These are phyloP conservation scores for Cydia amplana DNA, from an alignment of 1,140 invertebrate genomes.

Conservation along the genomic window DNA sequence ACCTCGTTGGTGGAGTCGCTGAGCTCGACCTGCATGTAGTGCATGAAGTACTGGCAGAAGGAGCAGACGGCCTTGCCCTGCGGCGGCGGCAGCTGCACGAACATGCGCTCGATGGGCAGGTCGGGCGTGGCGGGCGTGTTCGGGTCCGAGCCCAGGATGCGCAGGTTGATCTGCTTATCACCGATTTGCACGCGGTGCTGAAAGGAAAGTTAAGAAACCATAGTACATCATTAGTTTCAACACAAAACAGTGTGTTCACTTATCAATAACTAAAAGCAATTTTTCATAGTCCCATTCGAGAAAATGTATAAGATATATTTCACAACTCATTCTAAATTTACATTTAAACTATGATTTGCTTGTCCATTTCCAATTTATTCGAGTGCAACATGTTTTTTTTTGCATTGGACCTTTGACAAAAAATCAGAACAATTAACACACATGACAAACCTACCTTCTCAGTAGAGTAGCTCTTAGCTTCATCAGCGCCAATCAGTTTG, in stretches of 20 bases:
- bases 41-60: conserved; percentile 91
- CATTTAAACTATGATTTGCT: too few relatives aligned
- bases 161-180: conserved; percentile 47
- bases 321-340: too few relatives aligned
- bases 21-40: conserved; percentile 87
- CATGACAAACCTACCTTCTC: conserved; percentile 39
- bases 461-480: conserved; percentile 61
- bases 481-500: conserved; percentile 61
- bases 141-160: conserved; percentile 60
- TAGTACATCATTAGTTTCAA: too few relatives aligned
- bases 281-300: too few relatives aligned
- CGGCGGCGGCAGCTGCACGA: conserved; percentile 66
- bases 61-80: conserved; percentile 83
- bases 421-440: too few relatives aligned
- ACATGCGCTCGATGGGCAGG: conserved; percentile 84
- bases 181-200: conserved; percentile 42
- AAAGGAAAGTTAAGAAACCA: neutral
- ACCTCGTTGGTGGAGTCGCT: conserved; percentile 85
- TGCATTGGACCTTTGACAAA: too few relatives aligned
- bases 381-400: too few relatives aligned
- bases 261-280: too few relatives aligned
- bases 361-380: too few relatives aligned
- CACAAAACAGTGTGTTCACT: too few relatives aligned
- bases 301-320: too few relatives aligned
- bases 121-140: conserved; percentile 78